These are phyloP conservation scores for Sphenopsis melanotis DNA, from an alignment of 2,797 vertebrate genomes.

Conservation along the genomic window DNA sequence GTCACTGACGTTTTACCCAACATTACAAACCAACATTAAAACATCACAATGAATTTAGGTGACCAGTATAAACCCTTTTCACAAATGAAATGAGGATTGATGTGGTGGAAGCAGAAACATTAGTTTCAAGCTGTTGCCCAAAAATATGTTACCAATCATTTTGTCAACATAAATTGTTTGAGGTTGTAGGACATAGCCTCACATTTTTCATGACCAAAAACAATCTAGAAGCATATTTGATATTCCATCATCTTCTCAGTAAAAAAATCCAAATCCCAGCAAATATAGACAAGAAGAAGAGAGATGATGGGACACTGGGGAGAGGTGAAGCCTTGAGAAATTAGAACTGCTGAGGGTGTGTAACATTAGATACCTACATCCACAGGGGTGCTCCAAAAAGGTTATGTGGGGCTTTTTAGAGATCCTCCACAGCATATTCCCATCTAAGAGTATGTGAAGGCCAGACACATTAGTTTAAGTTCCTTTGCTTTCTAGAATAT, in stretches of 20 bases:
- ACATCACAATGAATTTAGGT: neutral
- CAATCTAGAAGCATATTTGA: neutral
- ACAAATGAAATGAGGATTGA: neutral
- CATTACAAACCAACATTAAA: neutral
- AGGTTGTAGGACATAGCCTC: neutral
- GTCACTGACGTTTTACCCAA: neutral
- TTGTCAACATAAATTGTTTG: neutral
- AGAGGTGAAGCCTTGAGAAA: neutral
- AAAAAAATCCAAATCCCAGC: neutral
- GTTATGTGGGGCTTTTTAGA: accelerated
- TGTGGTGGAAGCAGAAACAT: neutral
- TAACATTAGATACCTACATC: neutral
- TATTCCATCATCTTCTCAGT: neutral
- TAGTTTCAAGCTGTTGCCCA: neutral
- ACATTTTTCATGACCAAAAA: neutral
- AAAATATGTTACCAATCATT: neutral
- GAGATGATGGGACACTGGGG: neutral
- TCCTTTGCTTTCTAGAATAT: neutral
- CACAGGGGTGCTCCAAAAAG: neutral
- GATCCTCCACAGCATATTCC: neutral
- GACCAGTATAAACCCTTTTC: neutral
- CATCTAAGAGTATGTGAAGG: neutral
- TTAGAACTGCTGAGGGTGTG: neutral
- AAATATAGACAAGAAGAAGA: neutral
- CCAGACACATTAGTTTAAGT: neutral